These are phyloP conservation scores for Macaria liturata DNA, from an alignment of 2,888 invertebrate species.

Conservation along the genomic window DNA sequence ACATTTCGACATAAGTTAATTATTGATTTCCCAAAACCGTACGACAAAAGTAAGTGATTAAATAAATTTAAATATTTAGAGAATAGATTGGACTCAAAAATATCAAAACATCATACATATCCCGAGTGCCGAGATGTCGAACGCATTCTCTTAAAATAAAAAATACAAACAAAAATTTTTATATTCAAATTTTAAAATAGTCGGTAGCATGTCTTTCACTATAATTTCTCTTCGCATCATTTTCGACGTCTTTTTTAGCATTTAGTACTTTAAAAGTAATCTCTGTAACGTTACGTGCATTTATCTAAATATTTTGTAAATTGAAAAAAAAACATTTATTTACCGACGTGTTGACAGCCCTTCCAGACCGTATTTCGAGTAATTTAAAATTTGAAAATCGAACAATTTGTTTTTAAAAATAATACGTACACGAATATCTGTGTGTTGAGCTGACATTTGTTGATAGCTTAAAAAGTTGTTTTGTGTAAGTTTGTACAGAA, in stretches of 20 bases:
- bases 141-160: slow-evolving; percentile 48
- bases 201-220: slow-evolving; percentile 73
- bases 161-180: slow-evolving; percentile 70
- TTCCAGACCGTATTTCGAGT: slow-evolving; percentile 78
- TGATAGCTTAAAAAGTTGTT: slow-evolving; percentile 78
- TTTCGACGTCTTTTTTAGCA: slow-evolving; percentile 75
- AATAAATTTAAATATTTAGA: slow-evolving; percentile 26
- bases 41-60: slow-evolving; percentile 23
- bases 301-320: slow-evolving; percentile 65
- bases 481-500: slow-evolving; percentile 81
- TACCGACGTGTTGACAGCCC: slow-evolving; percentile 65
- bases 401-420: slow-evolving; percentile 60
- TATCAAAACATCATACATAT: slow-evolving; percentile 73
- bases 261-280: slow-evolving; percentile 60
- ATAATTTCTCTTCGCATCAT: slow-evolving; percentile 70
- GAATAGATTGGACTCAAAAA: slow-evolving; percentile 34
- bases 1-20: slow-evolving; percentile 64
- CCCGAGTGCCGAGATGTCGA: slow-evolving; percentile 73
- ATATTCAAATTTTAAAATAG: slow-evolving; percentile 81
- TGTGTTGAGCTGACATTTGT: slow-evolving; percentile 77
- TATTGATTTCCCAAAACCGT: slow-evolving; percentile 39
- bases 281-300: slow-evolving; percentile 74
- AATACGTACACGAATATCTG: slow-evolving; percentile 68
- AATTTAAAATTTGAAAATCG: slow-evolving; percentile 44
- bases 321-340: slow-evolving; percentile 50